Evolutionary conservation across 2,888 invertebrate species (phyloP), one percentile per base, ranked within the genome.

Genomic region (Eristalinus sepulchralis): DNA sequence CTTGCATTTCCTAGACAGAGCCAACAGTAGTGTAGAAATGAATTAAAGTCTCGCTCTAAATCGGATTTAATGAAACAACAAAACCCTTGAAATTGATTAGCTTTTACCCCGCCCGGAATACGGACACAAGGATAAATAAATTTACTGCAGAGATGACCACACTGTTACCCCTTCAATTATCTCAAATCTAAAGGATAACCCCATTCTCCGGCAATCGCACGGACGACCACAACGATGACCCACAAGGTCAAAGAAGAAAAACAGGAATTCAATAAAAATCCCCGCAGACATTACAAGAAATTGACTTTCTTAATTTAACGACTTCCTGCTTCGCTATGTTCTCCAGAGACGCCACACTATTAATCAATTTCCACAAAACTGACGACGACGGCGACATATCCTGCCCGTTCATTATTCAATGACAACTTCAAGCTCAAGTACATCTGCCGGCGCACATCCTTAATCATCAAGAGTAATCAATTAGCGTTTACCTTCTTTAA

Each of bases 381-480:
- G n/a, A 39, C 39, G 39, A 39, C 8, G 39, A 39, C 39, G 39
- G 6, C 39, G 39, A 39, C 39, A 6, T 8, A 10, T 10, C 13
- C n/a, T 10, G 3, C 39, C 13, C 17, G 47, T 17, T 62, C 67
- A 67, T 67, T 60, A 67, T n/a, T 67, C 67, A 53, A 60, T 34
- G 59, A n/a, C 36, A 70, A 55, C 62, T 8, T 64, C 9, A 1
- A 36, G 62, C 60, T 60, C 55, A 53, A 22, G 24, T 24, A 36
- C 55, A 68, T 70, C 70, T 57, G 20, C 34, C 6, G 22, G 17
- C 27, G 20, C 36, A 53, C 62, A 53, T 70, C 55, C 57, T 63
- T 31, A 31, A 39, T 70, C 68, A 78, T 78, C 17, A 17, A 63
- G 70, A 55, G 63, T 57, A 71, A 71, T 64, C 78, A 71, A 71